Percentiles rank a stretch among this genome's conserved stretches.
phyloP scores from a whole-genome alignment of 2,797 vertebrate genomes.

The Halcyon leucocephala region DNA sequence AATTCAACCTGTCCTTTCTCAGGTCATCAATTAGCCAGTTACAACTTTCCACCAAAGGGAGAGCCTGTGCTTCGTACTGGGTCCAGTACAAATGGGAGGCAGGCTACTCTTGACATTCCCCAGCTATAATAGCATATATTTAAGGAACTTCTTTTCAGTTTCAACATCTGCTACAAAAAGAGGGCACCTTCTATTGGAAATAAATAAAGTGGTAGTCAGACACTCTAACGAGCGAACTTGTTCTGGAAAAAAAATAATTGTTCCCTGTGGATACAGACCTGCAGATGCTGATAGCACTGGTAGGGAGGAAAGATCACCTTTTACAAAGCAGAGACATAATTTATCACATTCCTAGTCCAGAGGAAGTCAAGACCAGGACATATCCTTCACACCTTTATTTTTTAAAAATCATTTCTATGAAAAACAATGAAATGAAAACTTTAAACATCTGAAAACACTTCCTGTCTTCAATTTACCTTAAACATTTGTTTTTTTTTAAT shows the following conservation, averaged over 20 bases:
- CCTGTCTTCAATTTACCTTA: background rate
- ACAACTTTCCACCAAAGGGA: background rate
- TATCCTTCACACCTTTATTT: background rate
- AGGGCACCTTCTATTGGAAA: slow-evolving; percentile 5
- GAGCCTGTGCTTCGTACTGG: background rate
- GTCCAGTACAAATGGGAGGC: accelerated
- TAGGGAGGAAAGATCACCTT: slow-evolving; percentile 33
- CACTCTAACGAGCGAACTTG: background rate
- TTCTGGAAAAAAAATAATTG: slow-evolving; percentile 17
- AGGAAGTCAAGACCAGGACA: slow-evolving; percentile 25
- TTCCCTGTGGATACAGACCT: slow-evolving; percentile 14
- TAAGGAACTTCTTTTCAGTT: background rate
- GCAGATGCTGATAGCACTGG: background rate
- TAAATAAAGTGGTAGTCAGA: slow-evolving; percentile 1
- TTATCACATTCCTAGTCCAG: background rate
- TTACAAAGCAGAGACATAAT: slow-evolving; percentile 11
- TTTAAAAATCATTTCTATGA: background rate
- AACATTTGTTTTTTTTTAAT: background rate
- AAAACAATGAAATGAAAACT: background rate
- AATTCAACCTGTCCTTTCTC: background rate
- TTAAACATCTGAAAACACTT: background rate
- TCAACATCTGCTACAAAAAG: background rate
- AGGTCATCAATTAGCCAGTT: background rate
- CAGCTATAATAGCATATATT: background rate
- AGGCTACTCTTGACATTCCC: background rate